Percentiles rank a stretch among this genome's conserved stretches.
These are phyloP conservation scores for Tapirus indicus DNA, from an alignment of 2,797 vertebrate species.

Conservation along the genomic window DNA sequence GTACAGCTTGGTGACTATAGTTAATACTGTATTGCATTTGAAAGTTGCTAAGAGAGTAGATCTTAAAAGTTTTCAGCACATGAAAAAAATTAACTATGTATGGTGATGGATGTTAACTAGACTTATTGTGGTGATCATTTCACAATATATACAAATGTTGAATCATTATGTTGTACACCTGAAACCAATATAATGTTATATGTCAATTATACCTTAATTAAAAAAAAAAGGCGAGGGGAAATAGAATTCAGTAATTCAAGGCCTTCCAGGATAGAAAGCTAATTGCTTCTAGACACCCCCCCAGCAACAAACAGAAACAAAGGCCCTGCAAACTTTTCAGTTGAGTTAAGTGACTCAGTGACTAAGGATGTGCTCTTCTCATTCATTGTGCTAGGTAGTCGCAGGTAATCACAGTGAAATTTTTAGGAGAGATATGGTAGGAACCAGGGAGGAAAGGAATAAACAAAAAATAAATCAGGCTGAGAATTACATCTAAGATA, in stretches of 20 bases:
- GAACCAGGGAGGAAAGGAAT: neutral
- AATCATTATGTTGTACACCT: neutral
- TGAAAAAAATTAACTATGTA: neutral
- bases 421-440: neutral
- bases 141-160: neutral
- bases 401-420: neutral
- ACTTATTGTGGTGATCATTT: neutral
- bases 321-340: neutral
- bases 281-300: neutral
- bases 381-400: neutral
- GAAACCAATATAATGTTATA: neutral
- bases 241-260: neutral
- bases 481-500: neutral
- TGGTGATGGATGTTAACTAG: neutral
- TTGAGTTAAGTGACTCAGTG: neutral
- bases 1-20: neutral
- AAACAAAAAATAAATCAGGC: neutral
- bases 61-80: neutral
- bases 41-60: neutral
- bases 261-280: neutral
- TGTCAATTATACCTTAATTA: neutral
- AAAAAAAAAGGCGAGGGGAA: neutral
- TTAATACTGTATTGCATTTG: neutral
- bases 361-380: neutral
- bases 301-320: neutral